These are phyloP conservation scores for Epizoanthus rinbou DNA, from an alignment of 92 coral and sea anemone species.

Conservation along the genomic window DNA sequence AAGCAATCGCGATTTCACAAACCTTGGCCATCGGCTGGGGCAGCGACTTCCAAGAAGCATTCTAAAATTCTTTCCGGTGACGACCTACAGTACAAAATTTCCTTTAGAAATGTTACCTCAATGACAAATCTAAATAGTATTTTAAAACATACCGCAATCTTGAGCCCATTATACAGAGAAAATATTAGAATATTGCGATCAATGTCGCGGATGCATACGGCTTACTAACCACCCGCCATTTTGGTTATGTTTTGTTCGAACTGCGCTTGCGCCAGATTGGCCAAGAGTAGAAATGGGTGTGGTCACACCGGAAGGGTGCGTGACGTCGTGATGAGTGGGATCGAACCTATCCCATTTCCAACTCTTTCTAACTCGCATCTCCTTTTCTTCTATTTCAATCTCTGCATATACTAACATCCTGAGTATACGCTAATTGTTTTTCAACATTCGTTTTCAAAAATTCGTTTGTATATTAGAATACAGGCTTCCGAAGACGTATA, in stretches of 20 bases:
- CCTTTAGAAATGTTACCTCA: not conserved
- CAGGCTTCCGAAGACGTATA: no score
- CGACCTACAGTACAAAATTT: conserved; percentile 55
- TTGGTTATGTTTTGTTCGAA: conserved; percentile 33
- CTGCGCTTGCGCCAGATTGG: conserved; percentile 34
- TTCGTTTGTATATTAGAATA: no score
- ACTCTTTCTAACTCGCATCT: no score
- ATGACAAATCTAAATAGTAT: not conserved
- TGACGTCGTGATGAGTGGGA: no score
- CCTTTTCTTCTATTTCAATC: no score
- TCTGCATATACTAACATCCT: no score
- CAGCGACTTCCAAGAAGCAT: conserved; percentile 93
- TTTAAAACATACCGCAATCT: conserved; percentile 74
- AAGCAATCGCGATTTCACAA: conserved; percentile 28
- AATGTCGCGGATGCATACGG: conserved; percentile 22
- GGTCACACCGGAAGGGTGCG: not conserved
- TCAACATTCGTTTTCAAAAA: no score
- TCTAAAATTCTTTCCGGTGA: conserved; percentile 87
- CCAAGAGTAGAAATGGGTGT: conserved; percentile 18
- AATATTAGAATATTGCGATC: conserved; percentile 12
- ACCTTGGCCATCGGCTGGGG: conserved; percentile 59
- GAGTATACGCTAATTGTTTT: no score
- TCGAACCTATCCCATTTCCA: no score
- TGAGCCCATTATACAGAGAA: conserved; percentile 83
- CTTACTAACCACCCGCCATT: conserved; percentile 33